Evolutionary conservation across 2,888 invertebrate genomes (phyloP), one percentile per base, ranked within the genome.

Genomic region (Chalcis sispes): DNA sequence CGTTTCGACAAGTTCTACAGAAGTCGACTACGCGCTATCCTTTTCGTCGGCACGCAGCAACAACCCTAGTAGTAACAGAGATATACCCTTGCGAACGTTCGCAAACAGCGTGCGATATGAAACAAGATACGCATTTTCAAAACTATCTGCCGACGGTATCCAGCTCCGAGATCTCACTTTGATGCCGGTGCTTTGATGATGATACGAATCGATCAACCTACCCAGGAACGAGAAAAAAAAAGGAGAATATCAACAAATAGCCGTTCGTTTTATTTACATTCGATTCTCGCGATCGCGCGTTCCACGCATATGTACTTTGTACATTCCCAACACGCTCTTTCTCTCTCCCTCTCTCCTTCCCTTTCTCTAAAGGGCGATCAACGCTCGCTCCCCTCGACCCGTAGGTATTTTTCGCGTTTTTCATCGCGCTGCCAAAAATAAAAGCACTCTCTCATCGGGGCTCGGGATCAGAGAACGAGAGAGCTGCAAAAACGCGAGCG

Each of bases 341-440:
- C 20, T 48, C 13, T 48, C 20, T 48, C 20, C 20, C n/a, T n/a
- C n/a, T n/a, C n/a, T 42, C 42, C 13, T 8, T 4, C 8, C 42
- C 4, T 8, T 13, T 13, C 42, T 42, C 15, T 8, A 42, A 13
- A 42, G 15, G 13, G 32, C 32, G 32, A 32, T 3, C 32, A 32
- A 5, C 8, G 32, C 32, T 32, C 32, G 3, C 15, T 42, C 42
- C 15, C 42, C 13, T 42, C 15, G 15, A n/a, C n/a, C n/a, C 3
- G 32, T n/a, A 36, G 20, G 59, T n/a, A 32, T 67, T 61, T 54
- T 42, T 67, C 73, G n/a, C 4, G 54, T 61, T 66, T 67, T 73
- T 54, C 54, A 32, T 32, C 27, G 13, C 48, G 3, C 10, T 25
- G 61, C 61, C 61, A 23, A 61, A 73, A 67, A 73, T 73, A 73